These are phyloP conservation scores for Psephotus haematonotus DNA, from an alignment of 2,113 vertebrate species.

Conservation along the genomic window DNA sequence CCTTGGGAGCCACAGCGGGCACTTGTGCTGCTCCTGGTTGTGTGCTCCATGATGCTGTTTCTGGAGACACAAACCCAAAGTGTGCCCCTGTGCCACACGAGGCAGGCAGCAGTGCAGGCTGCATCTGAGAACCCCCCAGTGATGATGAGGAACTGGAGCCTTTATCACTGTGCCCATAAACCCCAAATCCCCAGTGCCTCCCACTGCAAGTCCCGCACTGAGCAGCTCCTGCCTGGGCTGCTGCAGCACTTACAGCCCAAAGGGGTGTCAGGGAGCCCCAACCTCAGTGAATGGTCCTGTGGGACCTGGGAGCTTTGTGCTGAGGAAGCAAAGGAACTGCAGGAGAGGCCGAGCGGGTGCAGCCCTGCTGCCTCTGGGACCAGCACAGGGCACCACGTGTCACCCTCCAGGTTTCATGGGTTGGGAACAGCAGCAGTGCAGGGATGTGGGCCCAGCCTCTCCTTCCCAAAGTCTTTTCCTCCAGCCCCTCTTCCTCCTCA, in stretches of 20 bases:
- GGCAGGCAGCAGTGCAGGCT: background rate
- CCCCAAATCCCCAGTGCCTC: background rate
- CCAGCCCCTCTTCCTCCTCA: background rate
- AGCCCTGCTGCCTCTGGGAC: background rate
- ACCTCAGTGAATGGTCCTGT: background rate
- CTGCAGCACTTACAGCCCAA: fast-evolving
- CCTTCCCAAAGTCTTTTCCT: background rate
- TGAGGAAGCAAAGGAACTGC: background rate
- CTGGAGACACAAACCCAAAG: background rate
- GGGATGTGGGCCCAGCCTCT: fast-evolving
- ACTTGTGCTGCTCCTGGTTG: background rate
- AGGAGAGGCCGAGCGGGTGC: background rate
- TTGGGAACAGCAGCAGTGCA: background rate
- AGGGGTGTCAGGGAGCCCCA: background rate
- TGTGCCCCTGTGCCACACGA: background rate
- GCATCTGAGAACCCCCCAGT: background rate
- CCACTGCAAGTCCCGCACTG: background rate
- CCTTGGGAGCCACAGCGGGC: background rate
- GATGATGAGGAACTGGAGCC: background rate
- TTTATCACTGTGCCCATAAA: too few species aligned
- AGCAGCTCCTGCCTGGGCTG: background rate
- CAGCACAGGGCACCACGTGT: fast-evolving
- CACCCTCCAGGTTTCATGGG: background rate
- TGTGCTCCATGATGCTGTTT: background rate
- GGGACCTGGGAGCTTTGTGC: background rate